phyloP scores from a whole-genome alignment of 1,140 invertebrate species.

The Belonocnema kinseyi region DNA sequence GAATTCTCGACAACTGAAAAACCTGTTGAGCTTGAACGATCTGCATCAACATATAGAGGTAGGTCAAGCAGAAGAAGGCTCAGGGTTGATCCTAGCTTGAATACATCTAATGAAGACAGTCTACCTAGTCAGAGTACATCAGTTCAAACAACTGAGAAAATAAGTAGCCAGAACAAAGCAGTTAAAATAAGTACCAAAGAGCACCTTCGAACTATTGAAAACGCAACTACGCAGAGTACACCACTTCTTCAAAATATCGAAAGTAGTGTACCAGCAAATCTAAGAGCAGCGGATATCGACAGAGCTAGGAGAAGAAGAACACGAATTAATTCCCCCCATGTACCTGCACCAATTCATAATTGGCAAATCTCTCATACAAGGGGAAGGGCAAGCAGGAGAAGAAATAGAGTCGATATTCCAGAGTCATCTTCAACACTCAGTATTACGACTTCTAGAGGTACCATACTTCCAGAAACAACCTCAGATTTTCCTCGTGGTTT shows the following conservation, averaged over 20 bases:
- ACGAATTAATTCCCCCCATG: constrained; percentile 34
- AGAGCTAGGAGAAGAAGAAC: constrained; percentile 43
- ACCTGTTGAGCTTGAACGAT: not conserved
- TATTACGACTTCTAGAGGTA: constrained; percentile 37
- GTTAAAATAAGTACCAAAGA: not conserved
- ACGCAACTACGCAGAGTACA: not conserved
- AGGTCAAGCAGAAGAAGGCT: not conserved
- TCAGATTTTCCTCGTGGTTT: constrained; percentile 51
- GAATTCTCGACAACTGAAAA: not conserved
- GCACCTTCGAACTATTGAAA: not conserved
- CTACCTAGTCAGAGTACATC: not conserved
- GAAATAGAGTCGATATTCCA: constrained; percentile 12
- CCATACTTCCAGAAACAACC: not conserved
- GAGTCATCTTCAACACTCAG: constrained; percentile 49
- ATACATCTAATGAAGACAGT: too few species aligned
- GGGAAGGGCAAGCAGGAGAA: constrained; percentile 30
- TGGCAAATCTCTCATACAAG: constrained; percentile 14
- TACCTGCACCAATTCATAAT: constrained; percentile 3
- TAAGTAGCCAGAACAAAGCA: not conserved
- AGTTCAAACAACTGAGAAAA: not conserved
- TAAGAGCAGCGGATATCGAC: constrained; percentile 13
- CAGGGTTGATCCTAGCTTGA: not conserved
- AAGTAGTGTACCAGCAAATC: constrained; percentile 4
- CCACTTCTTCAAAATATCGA: not conserved
- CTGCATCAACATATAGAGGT: not conserved